Conservation (phyloP, 1,140 invertebrate species). For the Pygmarrhopalites habei region DNA sequence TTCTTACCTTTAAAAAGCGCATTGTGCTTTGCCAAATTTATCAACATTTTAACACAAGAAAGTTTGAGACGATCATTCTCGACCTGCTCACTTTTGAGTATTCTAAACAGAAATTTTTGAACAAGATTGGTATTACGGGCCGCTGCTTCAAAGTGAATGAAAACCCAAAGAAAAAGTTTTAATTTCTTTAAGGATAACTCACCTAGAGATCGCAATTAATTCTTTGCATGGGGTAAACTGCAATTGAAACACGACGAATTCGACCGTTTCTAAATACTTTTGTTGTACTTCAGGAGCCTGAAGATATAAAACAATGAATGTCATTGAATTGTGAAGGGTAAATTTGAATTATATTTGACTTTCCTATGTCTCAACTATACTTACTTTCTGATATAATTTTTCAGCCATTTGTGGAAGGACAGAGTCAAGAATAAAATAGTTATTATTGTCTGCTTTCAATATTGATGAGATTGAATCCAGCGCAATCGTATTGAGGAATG, state of each 20-base stretch:
- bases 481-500: slow-evolving; percentile 77
- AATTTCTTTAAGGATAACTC: too few species aligned
- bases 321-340: too few species aligned
- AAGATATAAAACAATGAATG: too few species aligned
- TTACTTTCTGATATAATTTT: slow-evolving; percentile 84
- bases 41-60: slow-evolving; percentile 41
- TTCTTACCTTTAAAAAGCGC: slow-evolving; percentile 87
- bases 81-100: slow-evolving; percentile 30
- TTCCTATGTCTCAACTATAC: too few species aligned
- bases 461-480: slow-evolving; percentile 93
- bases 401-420: slow-evolving; percentile 81
- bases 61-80: slow-evolving; percentile 30
- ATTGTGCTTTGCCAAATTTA: slow-evolving; percentile 60
- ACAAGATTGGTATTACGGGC: too few species aligned
- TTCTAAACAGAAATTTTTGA: too few species aligned
- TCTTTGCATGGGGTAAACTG: slow-evolving; percentile 99
- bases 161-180: too few species aligned
- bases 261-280: slow-evolving; percentile 91
- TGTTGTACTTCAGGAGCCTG: slow-evolving; percentile 80
- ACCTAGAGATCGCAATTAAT: slow-evolving; percentile 89
- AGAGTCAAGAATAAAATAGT: slow-evolving; percentile 98
- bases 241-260: slow-evolving; percentile 93
- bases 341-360: too few species aligned
- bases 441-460: slow-evolving; percentile 94
- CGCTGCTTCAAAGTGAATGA: too few species aligned